phyloP scores from a whole-genome alignment of 2,888 invertebrate genomes.

The Cyaniris semiargus region DNA sequence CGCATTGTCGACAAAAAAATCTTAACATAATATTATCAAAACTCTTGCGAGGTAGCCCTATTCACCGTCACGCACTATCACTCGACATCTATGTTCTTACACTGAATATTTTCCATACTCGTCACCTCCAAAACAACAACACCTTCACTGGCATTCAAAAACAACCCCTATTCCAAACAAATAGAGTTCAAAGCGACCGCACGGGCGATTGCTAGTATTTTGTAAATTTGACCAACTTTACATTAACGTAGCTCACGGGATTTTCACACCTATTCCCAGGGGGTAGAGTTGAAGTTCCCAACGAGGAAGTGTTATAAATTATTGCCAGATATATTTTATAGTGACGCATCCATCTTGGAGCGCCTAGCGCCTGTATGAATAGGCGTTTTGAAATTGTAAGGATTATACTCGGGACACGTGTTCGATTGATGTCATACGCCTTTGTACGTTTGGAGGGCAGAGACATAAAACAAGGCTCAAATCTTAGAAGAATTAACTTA shows the following conservation, averaged over 20 bases:
- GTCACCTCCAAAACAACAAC: slow-evolving; percentile 62
- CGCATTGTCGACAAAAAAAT: too few relatives aligned
- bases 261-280: slow-evolving; percentile 41
- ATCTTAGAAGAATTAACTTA: not conserved
- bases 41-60: slow-evolving; percentile 57
- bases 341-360: slow-evolving; percentile 62
- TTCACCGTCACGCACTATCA: slow-evolving; percentile 67
- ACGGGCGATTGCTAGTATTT: slow-evolving; percentile 35
- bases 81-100: slow-evolving; percentile 68
- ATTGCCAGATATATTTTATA: slow-evolving; percentile 62
- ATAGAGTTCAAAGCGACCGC: slow-evolving; percentile 36
- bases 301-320: slow-evolving; percentile 49
- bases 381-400: slow-evolving; percentile 64
- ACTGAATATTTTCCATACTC: slow-evolving; percentile 74
- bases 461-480: slow-evolving; percentile 36
- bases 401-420: slow-evolving; percentile 58
- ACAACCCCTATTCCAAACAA: slow-evolving; percentile 34
- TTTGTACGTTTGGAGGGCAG: slow-evolving; percentile 25
- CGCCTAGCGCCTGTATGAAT: slow-evolving; percentile 58
- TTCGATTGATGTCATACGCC: slow-evolving; percentile 33
- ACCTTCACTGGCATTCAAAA: slow-evolving; percentile 40
- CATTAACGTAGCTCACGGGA: slow-evolving; percentile 30
- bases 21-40: not conserved
- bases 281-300: slow-evolving; percentile 30
- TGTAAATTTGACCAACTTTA: slow-evolving; percentile 30